Evolutionary conservation across 2,888 invertebrate species (phyloP).

Genomic region (Catocala nupta): DNA sequence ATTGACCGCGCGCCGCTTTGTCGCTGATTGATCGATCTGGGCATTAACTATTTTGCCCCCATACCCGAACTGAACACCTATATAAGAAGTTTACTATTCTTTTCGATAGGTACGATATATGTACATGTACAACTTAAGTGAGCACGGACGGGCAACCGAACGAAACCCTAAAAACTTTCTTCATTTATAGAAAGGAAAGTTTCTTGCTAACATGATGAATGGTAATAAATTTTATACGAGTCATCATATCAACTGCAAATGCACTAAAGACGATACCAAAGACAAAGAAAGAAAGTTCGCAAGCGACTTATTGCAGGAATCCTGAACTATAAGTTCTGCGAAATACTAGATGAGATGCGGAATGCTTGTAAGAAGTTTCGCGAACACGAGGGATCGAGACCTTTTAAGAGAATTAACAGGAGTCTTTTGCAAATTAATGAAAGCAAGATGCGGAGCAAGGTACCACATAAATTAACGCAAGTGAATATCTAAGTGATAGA

Average conservation of each 20-base stretch:
- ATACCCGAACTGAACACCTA: neutral
- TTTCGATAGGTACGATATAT: neutral
- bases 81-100: neutral
- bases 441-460: slow-evolving; percentile 56
- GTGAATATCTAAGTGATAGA: slow-evolving; percentile 64
- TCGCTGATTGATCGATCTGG: slow-evolving; percentile 8
- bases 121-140: neutral
- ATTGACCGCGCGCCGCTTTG: slow-evolving; percentile 1
- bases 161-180: slow-evolving; percentile 6
- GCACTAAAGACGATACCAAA: slow-evolving; percentile 33
- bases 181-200: slow-evolving; percentile 12
- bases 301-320: slow-evolving; percentile 46
- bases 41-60: neutral
- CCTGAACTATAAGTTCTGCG: slow-evolving; percentile 48
- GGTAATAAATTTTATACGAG: slow-evolving; percentile 16
- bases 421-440: slow-evolving; percentile 66
- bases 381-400: slow-evolving; percentile 50
- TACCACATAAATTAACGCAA: slow-evolving; percentile 65
- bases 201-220: slow-evolving; percentile 11
- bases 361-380: slow-evolving; percentile 55
- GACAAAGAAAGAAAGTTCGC: slow-evolving; percentile 34
- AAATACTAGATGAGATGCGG: slow-evolving; percentile 50
- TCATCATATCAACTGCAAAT: slow-evolving; percentile 29
- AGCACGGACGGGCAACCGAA: neutral
- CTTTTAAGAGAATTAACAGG: slow-evolving; percentile 70